Percentiles rank a stretch among this genome's conserved stretches.
Conservation (phyloP, 2,113 vertebrate species). For the Turdus rufiventris region DNA sequence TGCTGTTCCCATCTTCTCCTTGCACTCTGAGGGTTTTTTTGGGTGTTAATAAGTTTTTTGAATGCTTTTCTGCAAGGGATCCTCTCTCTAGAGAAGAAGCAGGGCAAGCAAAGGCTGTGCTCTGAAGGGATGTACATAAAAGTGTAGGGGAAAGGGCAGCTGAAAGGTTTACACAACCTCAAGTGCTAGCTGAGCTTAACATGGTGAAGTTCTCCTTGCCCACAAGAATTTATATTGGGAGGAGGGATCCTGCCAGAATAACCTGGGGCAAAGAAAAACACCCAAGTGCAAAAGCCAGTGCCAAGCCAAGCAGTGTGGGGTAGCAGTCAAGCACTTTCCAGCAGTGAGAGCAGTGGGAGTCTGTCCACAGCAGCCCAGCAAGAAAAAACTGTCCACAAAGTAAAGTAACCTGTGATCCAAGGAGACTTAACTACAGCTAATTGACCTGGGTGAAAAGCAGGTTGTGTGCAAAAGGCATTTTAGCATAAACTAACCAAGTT, state of each 20-base stretch:
- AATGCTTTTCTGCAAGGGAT: not conserved
- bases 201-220: not conserved
- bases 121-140: not conserved
- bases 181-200: not conserved
- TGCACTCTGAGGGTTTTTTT: not conserved
- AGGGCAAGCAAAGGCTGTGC: not conserved
- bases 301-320: constrained; percentile 18
- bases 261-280: constrained; percentile 8
- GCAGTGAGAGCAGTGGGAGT: not conserved
- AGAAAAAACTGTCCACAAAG: not conserved
- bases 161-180: not conserved
- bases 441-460: not conserved
- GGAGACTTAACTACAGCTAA: not conserved
- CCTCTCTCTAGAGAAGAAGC: not conserved
- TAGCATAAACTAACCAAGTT: not conserved
- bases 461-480: not conserved
- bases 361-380: not conserved
- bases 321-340: not conserved
- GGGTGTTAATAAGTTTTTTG: not conserved
- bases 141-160: not conserved
- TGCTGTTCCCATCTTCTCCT: not conserved
- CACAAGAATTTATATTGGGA: constrained; percentile 30
- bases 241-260: not conserved
- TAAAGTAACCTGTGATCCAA: not conserved
- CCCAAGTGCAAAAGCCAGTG: not conserved